A percentile compares a stretch with the other conserved stretches of the same genome.
These are phyloP conservation scores for Leptothorax acervorum DNA, from an alignment of 2,888 invertebrate species.

Conservation along the genomic window DNA sequence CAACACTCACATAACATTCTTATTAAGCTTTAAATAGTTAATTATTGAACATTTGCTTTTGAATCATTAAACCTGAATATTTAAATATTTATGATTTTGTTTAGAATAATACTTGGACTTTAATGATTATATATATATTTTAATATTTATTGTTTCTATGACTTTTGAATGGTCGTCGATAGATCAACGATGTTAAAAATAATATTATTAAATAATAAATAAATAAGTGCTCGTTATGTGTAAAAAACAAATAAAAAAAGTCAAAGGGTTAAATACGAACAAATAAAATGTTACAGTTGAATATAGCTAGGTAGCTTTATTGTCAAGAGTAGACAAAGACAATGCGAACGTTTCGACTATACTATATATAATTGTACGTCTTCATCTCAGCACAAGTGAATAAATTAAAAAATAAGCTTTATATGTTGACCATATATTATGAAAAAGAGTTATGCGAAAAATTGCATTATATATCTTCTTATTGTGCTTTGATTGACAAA, in stretches of 20 bases:
- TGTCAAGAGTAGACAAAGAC: too few relatives aligned
- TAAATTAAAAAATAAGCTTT: too few relatives aligned
- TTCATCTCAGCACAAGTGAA: too few relatives aligned
- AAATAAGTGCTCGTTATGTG: too few relatives aligned
- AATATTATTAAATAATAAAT: neutral
- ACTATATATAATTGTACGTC: too few relatives aligned
- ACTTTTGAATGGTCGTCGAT: neutral
- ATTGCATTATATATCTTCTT: conserved; percentile 27
- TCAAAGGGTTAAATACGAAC: too few relatives aligned
- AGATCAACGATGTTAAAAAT: neutral
- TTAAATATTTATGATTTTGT: neutral
- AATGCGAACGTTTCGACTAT: too few relatives aligned
- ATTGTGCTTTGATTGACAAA: conserved; percentile 43
- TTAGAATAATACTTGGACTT: neutral
- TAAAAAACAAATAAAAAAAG: too few relatives aligned
- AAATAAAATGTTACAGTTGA: too few relatives aligned
- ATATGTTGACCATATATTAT: too few relatives aligned
- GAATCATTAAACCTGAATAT: neutral
- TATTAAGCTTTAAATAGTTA: neutral
- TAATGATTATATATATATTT: neutral
- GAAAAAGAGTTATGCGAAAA: too few relatives aligned
- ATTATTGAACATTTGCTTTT: conserved; percentile 1
- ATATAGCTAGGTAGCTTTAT: too few relatives aligned
- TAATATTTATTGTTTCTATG: neutral
- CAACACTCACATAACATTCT: neutral